Conservation (phyloP, 2,113 vertebrate genomes). For the Glaucidium brasilianum region DNA sequence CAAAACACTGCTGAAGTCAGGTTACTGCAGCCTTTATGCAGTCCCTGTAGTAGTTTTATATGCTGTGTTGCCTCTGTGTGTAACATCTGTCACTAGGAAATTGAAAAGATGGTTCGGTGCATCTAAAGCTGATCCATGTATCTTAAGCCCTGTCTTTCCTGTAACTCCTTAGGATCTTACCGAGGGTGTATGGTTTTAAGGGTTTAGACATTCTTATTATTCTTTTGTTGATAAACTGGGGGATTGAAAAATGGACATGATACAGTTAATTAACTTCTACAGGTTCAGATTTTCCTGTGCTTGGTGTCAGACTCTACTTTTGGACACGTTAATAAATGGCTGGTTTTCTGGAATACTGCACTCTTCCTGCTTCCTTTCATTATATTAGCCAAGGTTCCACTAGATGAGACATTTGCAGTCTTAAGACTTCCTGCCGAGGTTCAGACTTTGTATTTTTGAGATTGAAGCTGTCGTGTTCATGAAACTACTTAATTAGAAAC, state of each 20-base stretch:
- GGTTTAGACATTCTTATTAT: constrained; percentile 25
- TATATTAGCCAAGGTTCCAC: constrained; percentile 61
- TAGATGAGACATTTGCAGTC: constrained; percentile 74
- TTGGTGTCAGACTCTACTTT: constrained; percentile 41
- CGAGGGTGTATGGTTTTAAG: neutral
- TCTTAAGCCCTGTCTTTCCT: neutral
- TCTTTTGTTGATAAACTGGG: constrained; percentile 38
- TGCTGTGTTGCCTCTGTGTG: neutral
- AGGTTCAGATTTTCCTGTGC: constrained; percentile 8
- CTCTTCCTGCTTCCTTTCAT: constrained; percentile 76
- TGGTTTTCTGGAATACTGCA: constrained; percentile 60
- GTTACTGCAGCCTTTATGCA: neutral
- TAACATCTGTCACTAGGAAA: neutral
- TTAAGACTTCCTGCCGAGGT: constrained; percentile 77
- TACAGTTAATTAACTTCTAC: constrained; percentile 43
- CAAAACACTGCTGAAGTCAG: neutral
- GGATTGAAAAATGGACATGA: constrained; percentile 3
- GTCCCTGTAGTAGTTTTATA: neutral
- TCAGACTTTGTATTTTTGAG: constrained; percentile 69
- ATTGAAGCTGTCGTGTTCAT: constrained; percentile 68
- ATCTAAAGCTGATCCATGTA: neutral
- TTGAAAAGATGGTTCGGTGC: neutral
- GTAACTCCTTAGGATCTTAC: neutral
- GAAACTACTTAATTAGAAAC: constrained; percentile 79
- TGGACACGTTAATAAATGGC: constrained; percentile 56